Base-by-base conservation (phyloP, 2,113 vertebrate species). In the Maccullochella peelii region DNA sequence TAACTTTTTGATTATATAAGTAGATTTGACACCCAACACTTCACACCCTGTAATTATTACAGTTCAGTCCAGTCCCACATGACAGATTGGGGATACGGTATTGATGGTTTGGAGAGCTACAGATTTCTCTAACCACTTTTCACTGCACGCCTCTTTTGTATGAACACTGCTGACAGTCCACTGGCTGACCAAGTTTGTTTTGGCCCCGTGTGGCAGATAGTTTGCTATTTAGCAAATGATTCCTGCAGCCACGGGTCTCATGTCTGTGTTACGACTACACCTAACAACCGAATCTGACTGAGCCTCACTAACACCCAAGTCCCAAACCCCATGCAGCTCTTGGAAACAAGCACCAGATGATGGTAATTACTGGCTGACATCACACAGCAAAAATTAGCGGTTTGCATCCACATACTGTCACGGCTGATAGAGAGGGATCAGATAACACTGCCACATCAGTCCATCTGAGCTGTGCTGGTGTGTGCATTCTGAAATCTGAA, bases 221-320 rank as follows among this genome's bases (percentile, higher is more conserved):
- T 89, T 90, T 91, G 86, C 87, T 86, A 90, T 86, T 91, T 93
- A 93, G 90, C 92, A 93, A 95, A 92, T 82, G 91, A 88, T 88
- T 95, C 80, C 85, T 74, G 33, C 77, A 57, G 76, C 80, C 65
- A 59, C 21, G 49, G 38, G 65, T 52, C 62, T 74, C 16, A 40
- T 54, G 61, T 80, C 54, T 49, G 81, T 52, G 12, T 74, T 77
- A 69, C 25, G 12, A 86, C 74, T 63, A 38, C 79, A 90, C 87
- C 86, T 92, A 91, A 86, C 69, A 73, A 81, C 88, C 89, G 86
- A 74, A 89, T 90, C 77, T 73, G 80, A 73, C n/a, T 71, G 61
- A 85, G 77, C 62, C 66, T 47, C 75, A 83, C 44, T 68, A 77
- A 70, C 83, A 70, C 27, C 77, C 68, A 42, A 79, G 62, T 25